A percentile compares a stretch with the other conserved stretches of the same genome.
phyloP scores from a whole-genome alignment of 2,113 vertebrate genomes.

The Misgurnus anguillicaudatus region DNA sequence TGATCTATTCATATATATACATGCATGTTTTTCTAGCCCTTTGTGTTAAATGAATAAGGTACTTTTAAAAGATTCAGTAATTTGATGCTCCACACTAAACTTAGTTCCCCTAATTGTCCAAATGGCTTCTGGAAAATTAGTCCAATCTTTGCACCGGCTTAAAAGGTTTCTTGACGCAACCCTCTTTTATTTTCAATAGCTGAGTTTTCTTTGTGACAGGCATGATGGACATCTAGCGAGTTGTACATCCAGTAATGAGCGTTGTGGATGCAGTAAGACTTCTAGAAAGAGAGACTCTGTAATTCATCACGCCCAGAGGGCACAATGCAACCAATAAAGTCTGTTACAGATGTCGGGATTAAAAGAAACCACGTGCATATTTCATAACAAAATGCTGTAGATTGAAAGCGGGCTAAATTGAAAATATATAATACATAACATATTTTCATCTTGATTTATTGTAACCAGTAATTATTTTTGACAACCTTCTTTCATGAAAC shows the following conservation, averaged over 20 bases:
- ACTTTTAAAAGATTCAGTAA: not conserved
- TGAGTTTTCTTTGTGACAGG: conserved; percentile 1
- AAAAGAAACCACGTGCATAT: conserved; percentile 62
- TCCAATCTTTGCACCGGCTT: not conserved
- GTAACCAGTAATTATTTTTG: conserved; percentile 47
- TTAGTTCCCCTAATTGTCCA: not conserved
- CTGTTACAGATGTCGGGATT: conserved; percentile 46
- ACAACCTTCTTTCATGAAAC: conserved; percentile 32
- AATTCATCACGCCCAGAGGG: conserved; percentile 4
- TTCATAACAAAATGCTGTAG: conserved; percentile 58
- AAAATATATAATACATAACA: conserved; percentile 59
- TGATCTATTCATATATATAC: too few relatives aligned
- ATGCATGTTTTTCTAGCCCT: not conserved
- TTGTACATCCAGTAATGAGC: not conserved
- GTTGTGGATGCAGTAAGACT: not conserved
- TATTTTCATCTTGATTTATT: conserved; percentile 46
- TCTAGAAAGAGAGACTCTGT: not conserved
- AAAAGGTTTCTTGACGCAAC: conserved; percentile 8
- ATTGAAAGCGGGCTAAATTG: conserved; percentile 55
- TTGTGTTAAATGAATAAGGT: not conserved
- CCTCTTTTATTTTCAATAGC: not conserved
- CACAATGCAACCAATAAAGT: conserved; percentile 50
- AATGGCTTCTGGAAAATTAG: conserved; percentile 23
- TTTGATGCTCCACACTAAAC: not conserved
- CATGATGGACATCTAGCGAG: not conserved